Percentiles rank a stretch among this genome's conserved stretches.
These are phyloP conservation scores for Macrotus californicus DNA, from an alignment of 2,113 vertebrate genomes.

Conservation along the genomic window DNA sequence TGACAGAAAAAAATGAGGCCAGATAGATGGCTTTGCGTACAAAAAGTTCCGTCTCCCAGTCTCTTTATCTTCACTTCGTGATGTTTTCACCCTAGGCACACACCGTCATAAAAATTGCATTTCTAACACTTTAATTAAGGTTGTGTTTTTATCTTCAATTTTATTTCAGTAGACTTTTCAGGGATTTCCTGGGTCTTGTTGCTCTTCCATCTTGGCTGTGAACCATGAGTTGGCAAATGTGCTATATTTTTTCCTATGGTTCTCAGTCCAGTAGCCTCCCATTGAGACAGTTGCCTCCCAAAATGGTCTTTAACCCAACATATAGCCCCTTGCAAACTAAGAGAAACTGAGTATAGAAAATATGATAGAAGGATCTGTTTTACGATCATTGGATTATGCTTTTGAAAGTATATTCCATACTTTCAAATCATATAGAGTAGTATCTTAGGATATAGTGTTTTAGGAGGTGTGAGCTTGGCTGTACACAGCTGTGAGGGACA, in stretches of 20 bases:
- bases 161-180: neutral
- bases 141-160: neutral
- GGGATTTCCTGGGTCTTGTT: neutral
- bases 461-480: neutral
- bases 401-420: neutral
- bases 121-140: neutral
- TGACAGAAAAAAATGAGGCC: neutral
- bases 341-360: neutral
- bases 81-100: neutral
- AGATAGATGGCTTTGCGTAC: neutral
- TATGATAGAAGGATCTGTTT: neutral
- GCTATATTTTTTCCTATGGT: neutral
- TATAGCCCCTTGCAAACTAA: neutral
- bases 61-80: neutral
- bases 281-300: neutral
- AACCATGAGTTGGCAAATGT: neutral
- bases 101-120: neutral
- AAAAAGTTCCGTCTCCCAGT: neutral
- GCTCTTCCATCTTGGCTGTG: neutral
- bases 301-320: neutral
- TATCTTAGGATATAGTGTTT: neutral
- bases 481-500: neutral
- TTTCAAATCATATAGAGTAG: neutral
- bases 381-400: neutral
- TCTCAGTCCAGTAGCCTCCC: neutral